Conservation (phyloP, 1,140 invertebrate genomes). For the Pomacea maculata region DNA sequence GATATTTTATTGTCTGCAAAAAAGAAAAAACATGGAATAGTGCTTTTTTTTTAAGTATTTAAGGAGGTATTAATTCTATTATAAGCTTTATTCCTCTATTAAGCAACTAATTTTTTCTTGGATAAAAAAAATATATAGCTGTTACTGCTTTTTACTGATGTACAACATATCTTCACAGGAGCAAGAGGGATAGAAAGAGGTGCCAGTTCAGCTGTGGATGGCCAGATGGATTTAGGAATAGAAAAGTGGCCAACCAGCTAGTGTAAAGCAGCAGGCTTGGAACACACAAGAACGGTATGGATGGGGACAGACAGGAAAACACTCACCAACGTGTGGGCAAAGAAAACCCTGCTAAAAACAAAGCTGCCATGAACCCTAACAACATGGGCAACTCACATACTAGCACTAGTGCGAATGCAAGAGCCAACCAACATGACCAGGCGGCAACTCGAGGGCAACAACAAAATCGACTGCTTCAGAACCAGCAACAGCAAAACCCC, state of each 20-base stretch:
- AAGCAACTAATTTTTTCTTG: too few relatives aligned
- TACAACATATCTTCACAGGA: too few relatives aligned
- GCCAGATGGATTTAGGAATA: too few relatives aligned
- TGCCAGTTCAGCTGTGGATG: too few relatives aligned
- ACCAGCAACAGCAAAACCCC: conserved; percentile 5
- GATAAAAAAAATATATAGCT: too few relatives aligned
- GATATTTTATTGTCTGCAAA: too few relatives aligned
- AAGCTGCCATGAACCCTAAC: conserved; percentile 16
- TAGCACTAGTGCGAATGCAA: conserved; percentile 16
- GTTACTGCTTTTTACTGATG: too few relatives aligned
- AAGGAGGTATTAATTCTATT: too few relatives aligned
- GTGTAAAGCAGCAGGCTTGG: background rate
- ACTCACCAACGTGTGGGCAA: conserved; percentile 12
- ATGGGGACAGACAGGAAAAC: conserved; percentile 24
- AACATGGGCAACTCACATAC: conserved; percentile 15
- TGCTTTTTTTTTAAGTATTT: too few relatives aligned
- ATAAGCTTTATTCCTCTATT: too few relatives aligned
- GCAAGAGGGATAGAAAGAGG: too few relatives aligned
- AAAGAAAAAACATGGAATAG: too few relatives aligned
- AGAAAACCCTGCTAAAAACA: conserved; percentile 25
- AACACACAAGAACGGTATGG: conserved; percentile 10
- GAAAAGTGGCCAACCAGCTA: background rate
- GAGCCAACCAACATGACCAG: conserved; percentile 17
- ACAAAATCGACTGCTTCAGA: background rate
- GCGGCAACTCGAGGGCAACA: conserved; percentile 7